phyloP scores from a whole-genome alignment of 2,797 vertebrate species.

The Cryptoblepharus egeriae region DNA sequence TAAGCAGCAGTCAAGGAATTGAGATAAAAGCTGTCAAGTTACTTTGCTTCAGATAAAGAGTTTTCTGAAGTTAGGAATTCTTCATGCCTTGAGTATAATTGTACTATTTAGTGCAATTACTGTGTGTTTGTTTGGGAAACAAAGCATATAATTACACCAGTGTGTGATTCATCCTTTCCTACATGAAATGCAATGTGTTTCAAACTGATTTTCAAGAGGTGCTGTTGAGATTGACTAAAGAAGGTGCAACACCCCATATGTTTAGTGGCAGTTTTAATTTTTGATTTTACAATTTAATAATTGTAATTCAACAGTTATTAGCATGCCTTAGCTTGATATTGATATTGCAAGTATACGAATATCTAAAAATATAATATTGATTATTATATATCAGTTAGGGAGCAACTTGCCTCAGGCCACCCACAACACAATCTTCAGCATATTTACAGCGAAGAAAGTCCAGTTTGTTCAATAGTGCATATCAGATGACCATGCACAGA shows the following conservation, averaged over 20 bases:
- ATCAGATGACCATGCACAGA: no score
- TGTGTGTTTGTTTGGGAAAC: slow-evolving; percentile 16
- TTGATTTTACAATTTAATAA: no score
- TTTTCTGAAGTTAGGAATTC: slow-evolving; percentile 70
- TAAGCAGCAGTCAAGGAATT: slow-evolving; percentile 77
- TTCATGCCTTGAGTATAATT: slow-evolving; percentile 56
- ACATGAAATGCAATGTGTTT: neutral
- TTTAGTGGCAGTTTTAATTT: neutral
- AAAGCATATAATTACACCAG: slow-evolving; percentile 11
- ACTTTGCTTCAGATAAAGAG: slow-evolving; percentile 70
- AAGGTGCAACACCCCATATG: no score
- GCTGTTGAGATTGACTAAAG: neutral
- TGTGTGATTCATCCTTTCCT: neutral
- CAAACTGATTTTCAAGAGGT: neutral
- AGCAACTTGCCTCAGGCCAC: no score
- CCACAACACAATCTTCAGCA: no score
- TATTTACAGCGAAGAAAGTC: no score
- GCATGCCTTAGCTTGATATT: no score
- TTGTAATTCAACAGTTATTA: neutral
- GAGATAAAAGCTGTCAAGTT: slow-evolving; percentile 79
- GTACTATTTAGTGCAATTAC: slow-evolving; percentile 37
- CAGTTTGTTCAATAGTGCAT: no score
- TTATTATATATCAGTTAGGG: no score
- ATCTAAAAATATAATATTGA: no score
- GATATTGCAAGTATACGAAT: no score